Base-by-base conservation (phyloP, 2,797 vertebrate species). In the Apogon talboti region DNA sequence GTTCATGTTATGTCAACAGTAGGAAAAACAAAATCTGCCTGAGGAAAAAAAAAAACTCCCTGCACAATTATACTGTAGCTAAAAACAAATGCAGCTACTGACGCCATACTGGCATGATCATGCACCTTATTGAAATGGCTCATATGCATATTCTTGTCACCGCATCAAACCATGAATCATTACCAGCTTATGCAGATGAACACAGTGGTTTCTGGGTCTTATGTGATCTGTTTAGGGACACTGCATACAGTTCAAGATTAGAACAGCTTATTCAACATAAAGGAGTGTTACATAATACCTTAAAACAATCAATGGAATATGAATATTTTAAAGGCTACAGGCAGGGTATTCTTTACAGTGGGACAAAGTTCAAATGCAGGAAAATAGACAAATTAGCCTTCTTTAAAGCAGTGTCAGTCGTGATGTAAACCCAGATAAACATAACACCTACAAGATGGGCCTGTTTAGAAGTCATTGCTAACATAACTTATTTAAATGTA, bases 171-270 rank as follows among this genome's bases (percentile, higher is more conserved):
- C 56, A 45, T 85, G 79, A 87, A 79, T 86, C 80, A 81, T 69
- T 62, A 66, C 47, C 66, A 73, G 71, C 64, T 83, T 88, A 86
- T 87, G 76, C 75, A 84, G 74, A 90, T 81, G 66, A 81, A 76
- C 42, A 58, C 18, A 51, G 48, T 59, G 56, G 53, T 81, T 71
- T 77, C 52, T 66, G 52, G 51, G 60, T 63, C 52, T 69, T 66
- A 48, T 84, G 71, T 68, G 82, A 89, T 73, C 66, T 38, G 30
- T 80, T 85, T 86, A 35, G 37, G 42, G 51, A 66, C 19, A 46
- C 14, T n/a, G 58, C 43, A 52, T 48, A 33, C 30, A 33, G 30
- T 11, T 43, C 42, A 65, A 48, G 56, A 50, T 44, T 57, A 48
- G 49, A 79, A 58, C 35, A 64, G 28, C 15, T 38, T 43, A 54